Conservation (phyloP, 2,888 invertebrate genomes). For the Hypercompe scribonia region DNA sequence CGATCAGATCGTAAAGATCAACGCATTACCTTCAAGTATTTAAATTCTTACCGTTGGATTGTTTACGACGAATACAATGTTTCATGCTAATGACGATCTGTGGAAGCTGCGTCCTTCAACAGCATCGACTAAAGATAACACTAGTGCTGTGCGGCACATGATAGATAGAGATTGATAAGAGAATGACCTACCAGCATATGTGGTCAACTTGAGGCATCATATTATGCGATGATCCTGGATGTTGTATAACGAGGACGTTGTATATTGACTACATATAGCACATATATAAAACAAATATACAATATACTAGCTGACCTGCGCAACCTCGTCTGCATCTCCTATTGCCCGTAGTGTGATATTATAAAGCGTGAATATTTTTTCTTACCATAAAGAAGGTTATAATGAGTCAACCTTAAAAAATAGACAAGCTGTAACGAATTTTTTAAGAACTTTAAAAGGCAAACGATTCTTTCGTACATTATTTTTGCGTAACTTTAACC, state of each 20-base stretch:
- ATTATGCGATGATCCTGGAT: background rate
- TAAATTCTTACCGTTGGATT: background rate
- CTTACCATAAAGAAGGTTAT: too few relatives aligned
- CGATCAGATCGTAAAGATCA: background rate
- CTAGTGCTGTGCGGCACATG: background rate
- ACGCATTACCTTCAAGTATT: background rate
- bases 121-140: background rate
- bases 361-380: too few relatives aligned
- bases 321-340: too few relatives aligned
- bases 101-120: conserved; percentile 6
- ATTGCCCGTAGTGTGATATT: too few relatives aligned
- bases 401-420: too few relatives aligned
- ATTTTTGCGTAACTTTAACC: too few relatives aligned
- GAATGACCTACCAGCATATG: background rate
- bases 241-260: background rate
- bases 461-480: too few relatives aligned
- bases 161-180: conserved; percentile 3
- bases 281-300: background rate
- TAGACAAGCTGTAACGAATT: too few relatives aligned
- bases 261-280: background rate
- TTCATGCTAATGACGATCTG: background rate
- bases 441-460: too few relatives aligned
- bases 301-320: too few relatives aligned
- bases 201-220: background rate
- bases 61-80: background rate